A percentile compares a stretch with the other conserved stretches of the same genome.
Evolutionary conservation across 2,113 vertebrate genomes (phyloP).

Genomic region (Boulengeromyrus knoepffleri): DNA sequence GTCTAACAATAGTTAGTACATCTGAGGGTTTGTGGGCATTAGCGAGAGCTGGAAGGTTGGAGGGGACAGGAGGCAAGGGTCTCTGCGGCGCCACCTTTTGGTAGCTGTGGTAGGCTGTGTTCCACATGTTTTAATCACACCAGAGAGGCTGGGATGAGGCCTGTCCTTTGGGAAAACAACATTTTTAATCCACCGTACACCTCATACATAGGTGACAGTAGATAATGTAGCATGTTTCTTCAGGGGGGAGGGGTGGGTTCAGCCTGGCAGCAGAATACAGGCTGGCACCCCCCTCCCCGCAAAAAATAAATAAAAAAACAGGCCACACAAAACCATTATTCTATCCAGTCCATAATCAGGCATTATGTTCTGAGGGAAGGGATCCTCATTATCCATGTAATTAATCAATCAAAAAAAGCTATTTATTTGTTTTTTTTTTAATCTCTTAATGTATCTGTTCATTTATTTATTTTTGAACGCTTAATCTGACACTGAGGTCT

Average conservation of each 20-base stretch:
- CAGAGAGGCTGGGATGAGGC: not conserved
- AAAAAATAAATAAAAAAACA: too few species aligned
- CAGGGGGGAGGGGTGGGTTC: not conserved
- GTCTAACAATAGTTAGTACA: not conserved
- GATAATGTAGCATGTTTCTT: not conserved
- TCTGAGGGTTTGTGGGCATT: not conserved
- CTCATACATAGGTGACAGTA: not conserved
- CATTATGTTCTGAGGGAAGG: not conserved
- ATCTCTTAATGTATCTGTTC: not conserved
- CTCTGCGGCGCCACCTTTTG: not conserved
- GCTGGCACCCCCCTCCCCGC: not conserved
- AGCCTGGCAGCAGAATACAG: not conserved
- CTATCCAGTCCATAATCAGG: not conserved
- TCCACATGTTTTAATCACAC: not conserved
- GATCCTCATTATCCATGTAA: constrained; percentile 2
- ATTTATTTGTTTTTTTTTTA: not conserved
- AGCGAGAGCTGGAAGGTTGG: not conserved
- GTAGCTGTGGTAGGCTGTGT: not conserved
- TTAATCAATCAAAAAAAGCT: not conserved
- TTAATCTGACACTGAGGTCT: constrained; percentile 6
- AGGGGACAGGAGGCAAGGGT: not conserved
- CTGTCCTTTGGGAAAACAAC: not conserved
- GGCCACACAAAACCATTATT: not conserved
- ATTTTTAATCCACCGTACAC: not conserved
- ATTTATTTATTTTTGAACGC: not conserved